phyloP scores from a whole-genome alignment of 2,797 vertebrate species.

The Cephalopachus bancanus region DNA sequence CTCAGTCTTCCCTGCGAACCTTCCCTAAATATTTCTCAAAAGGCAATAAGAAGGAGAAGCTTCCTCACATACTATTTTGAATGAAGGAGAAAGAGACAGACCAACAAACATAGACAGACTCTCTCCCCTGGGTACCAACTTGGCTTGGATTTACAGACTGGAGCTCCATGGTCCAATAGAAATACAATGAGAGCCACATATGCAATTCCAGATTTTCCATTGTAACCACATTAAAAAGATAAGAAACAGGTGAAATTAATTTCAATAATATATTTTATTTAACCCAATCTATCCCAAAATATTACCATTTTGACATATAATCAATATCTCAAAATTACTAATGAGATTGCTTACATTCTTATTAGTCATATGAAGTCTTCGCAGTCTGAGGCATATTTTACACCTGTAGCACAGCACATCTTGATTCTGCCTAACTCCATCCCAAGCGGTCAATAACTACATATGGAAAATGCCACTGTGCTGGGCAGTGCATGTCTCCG shows the following conservation, averaged over 20 bases:
- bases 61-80: not conserved
- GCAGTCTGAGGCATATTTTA: not conserved
- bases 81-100: not conserved
- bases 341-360: not conserved
- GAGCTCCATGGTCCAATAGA: not conserved
- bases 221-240: not conserved
- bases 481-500: accelerated
- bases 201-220: not conserved
- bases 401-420: not conserved
- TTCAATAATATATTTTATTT: conserved; percentile 70
- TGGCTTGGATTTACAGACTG: not conserved
- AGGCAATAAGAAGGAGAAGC: not conserved
- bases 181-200: not conserved
- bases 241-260: conserved; percentile 4
- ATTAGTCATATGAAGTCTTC: not conserved
- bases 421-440: not conserved
- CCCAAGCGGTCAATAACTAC: not conserved
- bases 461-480: accelerated
- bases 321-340: conserved; percentile 6
- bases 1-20: not conserved
- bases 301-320: not conserved
- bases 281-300: not conserved
- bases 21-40: not conserved
- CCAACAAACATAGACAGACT: not conserved
- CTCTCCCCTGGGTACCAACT: too few species aligned